Evolutionary conservation across 1,140 invertebrate species (phyloP), one percentile per base, ranked within the genome.

Genomic region (Drosophila ambigua): DNA sequence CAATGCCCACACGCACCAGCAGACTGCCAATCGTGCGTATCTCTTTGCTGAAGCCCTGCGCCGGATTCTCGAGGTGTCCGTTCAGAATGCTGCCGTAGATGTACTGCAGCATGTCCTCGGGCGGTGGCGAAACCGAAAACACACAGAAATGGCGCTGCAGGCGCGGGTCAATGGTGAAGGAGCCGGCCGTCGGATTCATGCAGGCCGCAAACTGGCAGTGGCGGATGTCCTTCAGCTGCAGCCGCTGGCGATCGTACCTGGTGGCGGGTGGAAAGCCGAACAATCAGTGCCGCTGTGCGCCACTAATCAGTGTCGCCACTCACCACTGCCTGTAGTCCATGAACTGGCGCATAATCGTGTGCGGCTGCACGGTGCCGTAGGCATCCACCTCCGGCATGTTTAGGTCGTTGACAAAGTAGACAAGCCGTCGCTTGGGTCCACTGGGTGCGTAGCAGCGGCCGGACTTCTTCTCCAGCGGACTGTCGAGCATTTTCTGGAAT

Each of bases 351-450:
- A 99, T 96, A 1, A 99, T 93, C 0, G 98, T 99, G 90, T 99
- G 98, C 0, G 98, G 97, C 89, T 99, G 98, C 2, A 99, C 98
- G 0, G 98, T 99, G 49, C 97, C 98, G 88, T 99, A 99, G 58
- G 94, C 94, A 93, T 99, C 98, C 2, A 99, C 97, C 94, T 98
- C 97, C 6, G 98, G 98, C 97, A 99, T 99, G 92, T 99, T 99
- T 94, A 99, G 95, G 90, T 99, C 98, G 91, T 99, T 98, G 57
- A 99, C 95, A 90, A 99, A 99, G 92, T 98, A 99, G 63, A 99
- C 95, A 88, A 99, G 95, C 13, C 94, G 95, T 80, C 98, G 97
- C 73, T 95, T 97, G 28, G 90, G 79, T 7, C 98, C 98, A 1
- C 97, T 97, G 41, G 98, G 98, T 0, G 97, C 98, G 92, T 95